Evolutionary conservation across 2,888 invertebrate genomes (phyloP), one percentile per base, ranked within the genome.

Genomic region (Mythimna vitellina): DNA sequence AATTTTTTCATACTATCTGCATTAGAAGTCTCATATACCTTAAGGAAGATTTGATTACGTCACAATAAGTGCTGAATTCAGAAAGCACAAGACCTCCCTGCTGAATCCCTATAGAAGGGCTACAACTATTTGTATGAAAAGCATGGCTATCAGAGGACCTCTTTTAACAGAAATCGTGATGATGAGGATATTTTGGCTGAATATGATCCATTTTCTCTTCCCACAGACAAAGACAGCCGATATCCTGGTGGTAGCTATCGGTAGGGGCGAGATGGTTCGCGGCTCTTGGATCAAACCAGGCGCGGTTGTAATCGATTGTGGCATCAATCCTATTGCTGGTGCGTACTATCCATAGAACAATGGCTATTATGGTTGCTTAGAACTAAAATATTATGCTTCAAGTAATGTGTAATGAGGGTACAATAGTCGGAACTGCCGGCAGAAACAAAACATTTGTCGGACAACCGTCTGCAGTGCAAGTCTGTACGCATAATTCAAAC

Each of bases 231-330:
- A 97, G 82, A 96, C 97, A 83, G 99, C 99, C 12, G 99, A 99
- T 91, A 99, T 99, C 89, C 94, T 99, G 66, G 98, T 99, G n/a
- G 99, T 99, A 38, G 99, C 98, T 0, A 99, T 99, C 88, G 99
- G 99, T 0, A 97, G 97, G 86, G 96, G 99, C 1, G 97, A 99
- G 93, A 97, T 99, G 96, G 99, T 99, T 3, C 98, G 98, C 91
- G 99, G 98, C 0, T 98, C 98, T 80, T 99, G 99, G 99, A 97
- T 99, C 84, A 99, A 99, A 94, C 98, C 99, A 0, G 99, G 99
- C 7, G 99, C 99, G 22, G 98, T 99, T 17, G 99, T 99, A 56
- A 99, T 99, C 87, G 99, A 99, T 93, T 99, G 99, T 93, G 99
- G 99, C 60, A 99, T 99, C 86, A 99, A 99, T 95, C 97, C 98